A percentile compares a stretch with the other conserved stretches of the same genome.
phyloP scores from a whole-genome alignment of 2,888 invertebrate species.

The Drosophila ochracea region DNA sequence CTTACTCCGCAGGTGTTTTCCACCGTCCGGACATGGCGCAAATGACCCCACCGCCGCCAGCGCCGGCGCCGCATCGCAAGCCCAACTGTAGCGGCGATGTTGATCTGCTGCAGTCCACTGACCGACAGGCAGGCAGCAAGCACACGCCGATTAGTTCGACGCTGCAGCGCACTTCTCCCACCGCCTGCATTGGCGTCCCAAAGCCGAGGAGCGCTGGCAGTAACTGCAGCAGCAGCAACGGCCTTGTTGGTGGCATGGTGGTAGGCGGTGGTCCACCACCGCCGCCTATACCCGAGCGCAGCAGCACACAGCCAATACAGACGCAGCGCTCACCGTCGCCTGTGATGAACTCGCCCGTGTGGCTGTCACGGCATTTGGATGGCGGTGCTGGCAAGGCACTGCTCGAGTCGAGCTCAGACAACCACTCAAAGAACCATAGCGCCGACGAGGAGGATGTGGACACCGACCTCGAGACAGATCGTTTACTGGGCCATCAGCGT shows the following conservation, averaged over 20 bases:
- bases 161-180: conserved; percentile 69
- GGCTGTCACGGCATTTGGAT: conserved; percentile 88
- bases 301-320: conserved; percentile 63
- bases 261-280: conserved; percentile 51
- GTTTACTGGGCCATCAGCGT: conserved; percentile 96
- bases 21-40: conserved; percentile 85
- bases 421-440: conserved; percentile 88
- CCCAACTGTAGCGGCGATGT: conserved; percentile 75
- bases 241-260: conserved; percentile 23
- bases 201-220: conserved; percentile 56
- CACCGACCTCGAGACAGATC: conserved; percentile 98
- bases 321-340: conserved; percentile 83
- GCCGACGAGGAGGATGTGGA: conserved; percentile 94
- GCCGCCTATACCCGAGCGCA: conserved; percentile 83
- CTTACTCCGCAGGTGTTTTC: conserved; percentile 79
- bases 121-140: conserved; percentile 30
- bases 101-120: conserved; percentile 56
- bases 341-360: conserved; percentile 87
- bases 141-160: conserved; percentile 52
- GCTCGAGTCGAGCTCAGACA: conserved; percentile 85
- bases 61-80: conserved; percentile 90
- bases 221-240: conserved; percentile 56
- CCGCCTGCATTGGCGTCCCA: conserved; percentile 23
- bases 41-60: conserved; percentile 90
- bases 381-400: conserved; percentile 71